These are phyloP conservation scores for Sphinx pinastri DNA, from an alignment of 2,888 invertebrate genomes.

Conservation along the genomic window DNA sequence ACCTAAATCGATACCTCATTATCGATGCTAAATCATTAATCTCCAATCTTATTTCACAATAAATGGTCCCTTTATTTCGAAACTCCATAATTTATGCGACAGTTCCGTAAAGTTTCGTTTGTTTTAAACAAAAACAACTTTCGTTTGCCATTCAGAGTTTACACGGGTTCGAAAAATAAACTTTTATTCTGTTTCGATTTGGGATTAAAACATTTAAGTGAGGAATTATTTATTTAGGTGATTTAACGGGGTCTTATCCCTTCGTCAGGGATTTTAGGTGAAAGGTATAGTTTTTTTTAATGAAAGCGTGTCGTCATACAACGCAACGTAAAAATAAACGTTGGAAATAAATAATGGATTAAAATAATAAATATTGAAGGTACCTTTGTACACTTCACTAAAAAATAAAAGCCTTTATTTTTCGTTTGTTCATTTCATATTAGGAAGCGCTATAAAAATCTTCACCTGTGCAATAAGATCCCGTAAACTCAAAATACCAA, in stretches of 20 bases:
- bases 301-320: too few species aligned
- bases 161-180: neutral
- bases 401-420: too few species aligned
- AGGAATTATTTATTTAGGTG: neutral
- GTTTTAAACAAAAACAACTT: conserved; percentile 4
- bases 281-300: too few species aligned
- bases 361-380: too few species aligned
- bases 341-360: too few species aligned
- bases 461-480: too few species aligned
- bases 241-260: neutral
- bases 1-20: neutral
- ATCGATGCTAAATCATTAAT: neutral
- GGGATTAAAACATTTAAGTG: neutral
- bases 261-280: neutral
- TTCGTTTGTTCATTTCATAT: too few species aligned
- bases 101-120: neutral
- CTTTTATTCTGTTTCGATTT: neutral
- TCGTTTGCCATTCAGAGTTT: neutral
- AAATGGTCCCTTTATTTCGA: neutral
- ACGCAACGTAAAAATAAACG: too few species aligned
- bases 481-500: too few species aligned
- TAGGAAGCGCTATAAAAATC: too few species aligned
- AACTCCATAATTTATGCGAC: conserved; percentile 15
- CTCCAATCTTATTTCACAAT: neutral
- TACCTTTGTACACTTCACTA: too few species aligned